Evolutionary conservation across 2,113 vertebrate genomes (phyloP), one percentile per base, ranked within the genome.

Genomic region (Tachysurus fulvidraco): DNA sequence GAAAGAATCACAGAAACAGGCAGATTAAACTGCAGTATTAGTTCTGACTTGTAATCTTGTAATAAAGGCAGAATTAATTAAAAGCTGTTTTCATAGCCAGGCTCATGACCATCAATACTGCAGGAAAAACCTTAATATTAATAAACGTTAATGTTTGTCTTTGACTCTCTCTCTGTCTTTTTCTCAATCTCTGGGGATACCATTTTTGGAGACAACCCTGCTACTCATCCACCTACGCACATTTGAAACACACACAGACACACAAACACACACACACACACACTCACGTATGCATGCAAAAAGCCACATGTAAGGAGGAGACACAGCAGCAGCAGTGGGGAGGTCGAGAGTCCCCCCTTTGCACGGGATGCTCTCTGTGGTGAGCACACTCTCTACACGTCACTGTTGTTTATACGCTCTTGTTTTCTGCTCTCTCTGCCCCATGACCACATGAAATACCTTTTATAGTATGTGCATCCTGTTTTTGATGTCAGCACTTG

Each of bases 201-300:
- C 93, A 92, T 90, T 83, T 88, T 91, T 90, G 93, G 91, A 93
- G 92, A 93, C 91, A 94, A 92, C 92, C 93, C 93, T 88, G 91
- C 92, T 84, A 54, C 71, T 69, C 76, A 67, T 81, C 92, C 91
- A 86, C 94, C 92, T 92, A 93, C 93, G 65, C 93, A 92, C 73
- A 52, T 78, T 59, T 55, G 23, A 83, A 69, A 88, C 87, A 90
- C 87, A 86, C 85, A 71, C 55, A 50, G 74, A 86, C 62, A 50
- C 80, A 86, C 62, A n/a, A n/a, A n/a, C n/a, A 88, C 87, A 90
- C 87, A 86, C 85, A 71, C 55, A 50, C 80, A 86, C 62, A 50
- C 80, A 86, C 62, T 83, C 87, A 90, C 84, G 84, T 82, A 71
- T 46, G 57, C 80, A 86, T 55, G 12, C 23, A 44, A 54, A 88